Evolutionary conservation across 2,888 invertebrate species (phyloP).

Genomic region (Unio delphinus): DNA sequence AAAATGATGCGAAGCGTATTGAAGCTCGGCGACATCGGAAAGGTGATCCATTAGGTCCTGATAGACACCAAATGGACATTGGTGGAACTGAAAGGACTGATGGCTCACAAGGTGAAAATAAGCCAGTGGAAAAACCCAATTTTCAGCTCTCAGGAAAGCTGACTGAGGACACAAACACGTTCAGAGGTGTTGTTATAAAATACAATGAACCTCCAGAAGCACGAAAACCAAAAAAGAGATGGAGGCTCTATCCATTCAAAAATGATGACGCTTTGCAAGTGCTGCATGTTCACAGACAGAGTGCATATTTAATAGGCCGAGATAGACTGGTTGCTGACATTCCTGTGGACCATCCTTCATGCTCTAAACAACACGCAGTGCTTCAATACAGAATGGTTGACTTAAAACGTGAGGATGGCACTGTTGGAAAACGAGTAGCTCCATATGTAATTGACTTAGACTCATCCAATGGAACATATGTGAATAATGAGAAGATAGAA

Average conservation of each 20-base stretch:
- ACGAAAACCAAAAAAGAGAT: conserved; percentile 92
- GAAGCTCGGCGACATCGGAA: conserved; percentile 17
- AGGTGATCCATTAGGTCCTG: conserved; percentile 19
- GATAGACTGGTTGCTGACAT: conserved; percentile 96
- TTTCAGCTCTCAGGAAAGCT: conserved; percentile 95
- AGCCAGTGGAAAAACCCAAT: conserved; percentile 63
- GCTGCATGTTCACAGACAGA: conserved; percentile 95
- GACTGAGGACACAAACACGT: conserved; percentile 95
- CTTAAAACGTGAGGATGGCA: conserved; percentile 79
- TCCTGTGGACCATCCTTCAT: conserved; percentile 98
- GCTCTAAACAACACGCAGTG: conserved; percentile 98
- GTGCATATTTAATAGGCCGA: conserved; percentile 93
- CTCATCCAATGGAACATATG: conserved; percentile 96
- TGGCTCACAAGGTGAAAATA: conserved; percentile 74
- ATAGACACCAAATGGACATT: conserved; percentile 3
- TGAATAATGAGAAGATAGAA: conserved; percentile 95
- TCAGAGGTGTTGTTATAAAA: conserved; percentile 96
- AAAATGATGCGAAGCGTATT: conserved; percentile 5
- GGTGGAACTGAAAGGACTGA: conserved; percentile 66
- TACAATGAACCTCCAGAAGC: conserved; percentile 98
- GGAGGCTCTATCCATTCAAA: conserved; percentile 91
- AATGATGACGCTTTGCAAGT: conserved; percentile 90
- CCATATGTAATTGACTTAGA: conserved; percentile 97
- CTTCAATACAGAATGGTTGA: conserved; percentile 93
- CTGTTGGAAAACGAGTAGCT: conserved; percentile 82